phyloP scores from a whole-genome alignment of 2,113 vertebrate species.

The Rallus limicola region DNA sequence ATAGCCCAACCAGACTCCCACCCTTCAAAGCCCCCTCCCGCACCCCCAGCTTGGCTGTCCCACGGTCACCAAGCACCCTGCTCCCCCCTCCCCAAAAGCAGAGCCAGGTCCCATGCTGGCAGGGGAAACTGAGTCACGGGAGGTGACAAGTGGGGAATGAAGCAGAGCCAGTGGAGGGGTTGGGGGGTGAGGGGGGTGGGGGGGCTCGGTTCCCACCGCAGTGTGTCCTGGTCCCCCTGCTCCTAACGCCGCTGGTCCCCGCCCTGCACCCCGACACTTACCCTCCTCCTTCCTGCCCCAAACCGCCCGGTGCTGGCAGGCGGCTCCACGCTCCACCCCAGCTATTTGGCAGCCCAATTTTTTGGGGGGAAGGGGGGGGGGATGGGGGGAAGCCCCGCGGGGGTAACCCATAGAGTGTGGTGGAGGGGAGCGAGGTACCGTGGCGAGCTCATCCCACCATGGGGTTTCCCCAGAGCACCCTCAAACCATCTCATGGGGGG shows the following conservation, averaged over 20 bases:
- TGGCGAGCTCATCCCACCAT: accelerated
- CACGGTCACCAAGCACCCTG: accelerated
- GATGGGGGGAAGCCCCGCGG: not conserved
- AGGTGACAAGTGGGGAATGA: accelerated
- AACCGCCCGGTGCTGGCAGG: not conserved
- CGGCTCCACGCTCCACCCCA: not conserved
- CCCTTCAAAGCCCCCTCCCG: not conserved
- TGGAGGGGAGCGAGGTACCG: accelerated
- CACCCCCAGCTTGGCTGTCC: not conserved
- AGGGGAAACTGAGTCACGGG: not conserved
- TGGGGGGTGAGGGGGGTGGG: not conserved
- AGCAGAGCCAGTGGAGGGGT: not conserved
- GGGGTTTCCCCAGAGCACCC: not conserved
- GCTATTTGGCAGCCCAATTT: not conserved
- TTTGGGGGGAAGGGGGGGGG: not conserved
- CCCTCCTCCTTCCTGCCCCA: not conserved
- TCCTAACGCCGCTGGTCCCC: not conserved
- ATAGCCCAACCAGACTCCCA: not conserved
- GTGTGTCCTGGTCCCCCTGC: not conserved
- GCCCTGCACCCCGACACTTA: not conserved
- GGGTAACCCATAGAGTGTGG: not conserved
- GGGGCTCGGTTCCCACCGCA: accelerated
- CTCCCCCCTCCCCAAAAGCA: accelerated
- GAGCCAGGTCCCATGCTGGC: accelerated
- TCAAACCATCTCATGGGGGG: too few species aligned